Base-by-base conservation (phyloP, 2,888 invertebrate species). In the Choreutis nemorana region DNA sequence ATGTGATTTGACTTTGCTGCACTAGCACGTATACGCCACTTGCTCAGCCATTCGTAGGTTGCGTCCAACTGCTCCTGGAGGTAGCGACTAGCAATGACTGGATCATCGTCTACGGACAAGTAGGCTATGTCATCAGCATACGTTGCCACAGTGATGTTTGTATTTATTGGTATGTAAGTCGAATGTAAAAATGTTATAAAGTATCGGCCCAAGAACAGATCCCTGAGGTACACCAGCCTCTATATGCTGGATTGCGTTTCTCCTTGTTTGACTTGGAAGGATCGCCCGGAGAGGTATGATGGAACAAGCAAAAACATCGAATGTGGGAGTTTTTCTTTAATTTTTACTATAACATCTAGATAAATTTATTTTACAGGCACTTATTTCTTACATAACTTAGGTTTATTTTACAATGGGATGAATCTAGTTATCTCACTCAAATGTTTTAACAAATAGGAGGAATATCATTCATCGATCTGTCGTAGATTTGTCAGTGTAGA, bases 71-170 rank as follows among this genome's bases (percentile, higher is more conserved):
- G 6, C 12, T 8, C 10, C 12, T 23, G 23, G 3, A 23, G 6
- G 4, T 7, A 11, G 3, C 6, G 5, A 1, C 13, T 18, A n/a
- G 22, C 25, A 3, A 14, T 18, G 3, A 9, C 9, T 4, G 18
- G 26, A 7, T 23, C 11, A n/a, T 2, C 3, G 6, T 9, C 16
- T 1, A 14, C 10, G 8, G 29, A 13, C 4, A 28, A 12, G 8
- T 18, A n/a, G 7, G 32, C 32, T 23, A 22, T 32, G 18, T 32
- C 29, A 25, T 28, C 32, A 3, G 28, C 25, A 28, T 14, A 28
- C n/a, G 32, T 32, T 12, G 28, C 32, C 8, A 28, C 11, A 2
- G 23, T 31, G 12, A 10, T 15, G 2, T 20, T 14, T 3, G 14
- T 11, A 4, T 9, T 12, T 22, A 14, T 4, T 24, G 28, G 26